Percentiles rank a stretch among this genome's conserved stretches.
Evolutionary conservation across 2,888 invertebrate species (phyloP).

Genomic region (Eupithecia tripunctaria): DNA sequence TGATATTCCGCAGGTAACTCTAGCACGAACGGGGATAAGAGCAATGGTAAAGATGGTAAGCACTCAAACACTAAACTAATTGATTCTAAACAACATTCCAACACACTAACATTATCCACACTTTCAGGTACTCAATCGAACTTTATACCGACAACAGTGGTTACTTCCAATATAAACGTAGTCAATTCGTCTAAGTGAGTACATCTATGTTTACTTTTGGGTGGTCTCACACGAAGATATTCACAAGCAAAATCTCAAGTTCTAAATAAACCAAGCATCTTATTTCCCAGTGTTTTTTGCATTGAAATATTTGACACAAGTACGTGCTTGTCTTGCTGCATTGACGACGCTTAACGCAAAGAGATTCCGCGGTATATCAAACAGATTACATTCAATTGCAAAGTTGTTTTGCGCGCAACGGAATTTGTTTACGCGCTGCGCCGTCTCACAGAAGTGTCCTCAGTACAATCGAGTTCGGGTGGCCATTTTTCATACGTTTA

Average conservation of each 20-base stretch:
- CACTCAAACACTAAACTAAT: slow-evolving; percentile 18
- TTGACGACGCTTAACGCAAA: neutral
- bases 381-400: neutral
- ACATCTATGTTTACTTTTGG: slow-evolving; percentile 33
- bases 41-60: slow-evolving; percentile 81
- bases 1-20: slow-evolving; percentile 69
- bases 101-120: slow-evolving; percentile 17
- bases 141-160: slow-evolving; percentile 82
- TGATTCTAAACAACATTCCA: neutral
- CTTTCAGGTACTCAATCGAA: slow-evolving; percentile 78
- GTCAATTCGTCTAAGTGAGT: slow-evolving; percentile 83
- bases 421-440: neutral
- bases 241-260: neutral
- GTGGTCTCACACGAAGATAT: neutral
- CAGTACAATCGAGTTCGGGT: no score
- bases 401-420: neutral
- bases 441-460: no score
- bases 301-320: no score
- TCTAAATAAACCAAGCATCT: neutral
- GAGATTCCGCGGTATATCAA: neutral
- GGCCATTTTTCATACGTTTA: no score
- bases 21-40: slow-evolving; percentile 80
- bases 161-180: slow-evolving; percentile 82
- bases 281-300: neutral
- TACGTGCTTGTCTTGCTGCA: neutral